These are phyloP conservation scores for Drosophila lacicola DNA, from an alignment of 2,888 invertebrate genomes.

Conservation along the genomic window DNA sequence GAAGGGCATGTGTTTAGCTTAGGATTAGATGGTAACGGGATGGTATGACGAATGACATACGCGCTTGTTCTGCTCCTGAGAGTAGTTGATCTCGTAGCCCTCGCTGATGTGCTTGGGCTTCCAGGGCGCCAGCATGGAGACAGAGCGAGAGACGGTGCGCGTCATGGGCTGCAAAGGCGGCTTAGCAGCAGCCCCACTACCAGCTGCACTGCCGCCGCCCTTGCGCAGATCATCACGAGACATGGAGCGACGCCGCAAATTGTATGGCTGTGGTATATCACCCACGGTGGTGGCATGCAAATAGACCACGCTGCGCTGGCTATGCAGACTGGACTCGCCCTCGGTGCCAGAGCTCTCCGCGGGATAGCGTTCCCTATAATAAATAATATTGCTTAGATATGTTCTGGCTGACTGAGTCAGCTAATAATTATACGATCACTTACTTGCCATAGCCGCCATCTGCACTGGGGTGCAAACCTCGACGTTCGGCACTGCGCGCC, in stretches of 20 bases:
- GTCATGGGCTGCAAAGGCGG: slow-evolving; percentile 86
- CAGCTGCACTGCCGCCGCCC: slow-evolving; percentile 63
- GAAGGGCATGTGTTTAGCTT: neutral
- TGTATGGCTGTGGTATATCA: slow-evolving; percentile 92
- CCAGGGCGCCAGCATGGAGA: slow-evolving; percentile 94
- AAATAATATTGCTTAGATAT: too few relatives aligned
- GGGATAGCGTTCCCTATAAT: slow-evolving; percentile 83
- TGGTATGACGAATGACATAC: slow-evolving; percentile 57
- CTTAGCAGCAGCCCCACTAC: slow-evolving; percentile 42
- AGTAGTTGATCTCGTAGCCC: slow-evolving; percentile 92
- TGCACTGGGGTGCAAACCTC: slow-evolving; percentile 46
- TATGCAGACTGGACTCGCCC: slow-evolving; percentile 91
- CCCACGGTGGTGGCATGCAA: slow-evolving; percentile 95
- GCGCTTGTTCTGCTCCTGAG: slow-evolving; percentile 86
- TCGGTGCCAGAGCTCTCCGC: slow-evolving; percentile 88
- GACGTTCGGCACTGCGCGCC: slow-evolving; percentile 83
- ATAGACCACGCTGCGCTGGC: slow-evolving; percentile 93
- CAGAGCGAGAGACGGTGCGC: slow-evolving; percentile 91
- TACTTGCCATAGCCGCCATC: slow-evolving; percentile 61
- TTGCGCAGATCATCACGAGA: slow-evolving; percentile 92
- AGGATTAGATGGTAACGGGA: neutral
- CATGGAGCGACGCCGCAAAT: slow-evolving; percentile 88
- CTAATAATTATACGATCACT: neutral
- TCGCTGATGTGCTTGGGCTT: slow-evolving; percentile 91
- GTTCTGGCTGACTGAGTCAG: too few relatives aligned